These are phyloP conservation scores for Galeruca laticollis DNA, from an alignment of 2,888 invertebrate genomes.

Conservation along the genomic window DNA sequence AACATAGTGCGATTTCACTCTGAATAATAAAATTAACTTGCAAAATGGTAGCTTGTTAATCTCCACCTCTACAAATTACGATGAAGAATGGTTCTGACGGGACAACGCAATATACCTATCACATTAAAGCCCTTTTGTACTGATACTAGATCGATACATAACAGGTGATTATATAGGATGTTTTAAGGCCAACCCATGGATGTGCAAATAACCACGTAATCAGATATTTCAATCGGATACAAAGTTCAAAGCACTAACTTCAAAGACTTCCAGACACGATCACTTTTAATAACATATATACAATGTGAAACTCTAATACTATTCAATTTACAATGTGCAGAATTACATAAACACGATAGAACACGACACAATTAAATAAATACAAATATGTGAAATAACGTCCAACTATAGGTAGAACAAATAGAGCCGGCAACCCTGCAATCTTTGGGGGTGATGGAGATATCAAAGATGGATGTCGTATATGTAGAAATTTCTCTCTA, in stretches of 20 bases:
- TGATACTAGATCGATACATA: constrained; percentile 11
- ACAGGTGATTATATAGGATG: constrained; percentile 7
- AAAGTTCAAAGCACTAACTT: neutral
- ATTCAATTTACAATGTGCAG: too few species aligned
- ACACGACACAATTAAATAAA: too few species aligned
- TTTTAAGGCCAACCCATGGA: neutral
- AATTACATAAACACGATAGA: too few species aligned
- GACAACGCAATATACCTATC: constrained; percentile 3
- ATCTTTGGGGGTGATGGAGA: too few species aligned
- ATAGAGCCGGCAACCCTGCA: too few species aligned
- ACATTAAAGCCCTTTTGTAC: constrained; percentile 11
- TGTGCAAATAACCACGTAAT: neutral
- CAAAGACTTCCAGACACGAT: neutral
- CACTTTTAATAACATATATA: neutral
- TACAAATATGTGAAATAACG: too few species aligned
- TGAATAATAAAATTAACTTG: too few species aligned
- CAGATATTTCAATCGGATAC: neutral
- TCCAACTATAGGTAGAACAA: too few species aligned
- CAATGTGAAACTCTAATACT: neutral
- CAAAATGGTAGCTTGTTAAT: neutral
- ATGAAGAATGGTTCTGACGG: neutral
- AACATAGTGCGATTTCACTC: too few species aligned
- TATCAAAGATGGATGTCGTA: too few species aligned
- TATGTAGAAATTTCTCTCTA: too few species aligned
- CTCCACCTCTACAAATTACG: neutral